Conservation (phyloP, 2,888 invertebrate species). For the Aquatica leii region DNA sequence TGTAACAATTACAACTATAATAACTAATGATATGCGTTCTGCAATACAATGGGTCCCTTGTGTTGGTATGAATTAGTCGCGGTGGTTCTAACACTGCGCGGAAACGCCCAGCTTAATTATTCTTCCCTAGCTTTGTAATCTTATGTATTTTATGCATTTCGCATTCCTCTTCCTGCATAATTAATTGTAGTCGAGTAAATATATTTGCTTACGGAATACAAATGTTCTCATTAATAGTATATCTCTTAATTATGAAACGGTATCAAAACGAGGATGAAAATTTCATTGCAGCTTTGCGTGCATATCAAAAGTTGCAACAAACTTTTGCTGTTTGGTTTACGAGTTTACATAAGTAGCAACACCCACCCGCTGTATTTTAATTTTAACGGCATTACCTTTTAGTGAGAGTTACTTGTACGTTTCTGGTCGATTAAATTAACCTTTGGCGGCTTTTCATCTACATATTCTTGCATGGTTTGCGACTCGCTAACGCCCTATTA, state of each 20-base stretch:
- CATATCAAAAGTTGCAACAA: neutral
- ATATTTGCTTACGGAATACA: conserved; percentile 49
- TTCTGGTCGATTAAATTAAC: conserved; percentile 25
- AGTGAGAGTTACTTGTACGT: too few relatives aligned
- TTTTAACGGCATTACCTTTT: conserved; percentile 15
- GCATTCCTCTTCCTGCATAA: conserved; percentile 46
- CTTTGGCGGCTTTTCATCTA: conserved; percentile 27
- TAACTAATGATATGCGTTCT: conserved; percentile 27
- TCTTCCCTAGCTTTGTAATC: conserved; percentile 45
- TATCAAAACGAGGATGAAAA: neutral
- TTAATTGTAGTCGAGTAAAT: conserved; percentile 46
- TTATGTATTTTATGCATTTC: conserved; percentile 50
- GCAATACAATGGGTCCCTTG: conserved; percentile 28
- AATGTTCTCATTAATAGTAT: conserved; percentile 50
- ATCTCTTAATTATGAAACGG: conserved; percentile 44
- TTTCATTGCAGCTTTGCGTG: conserved; percentile 18
- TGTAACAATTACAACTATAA: conserved; percentile 28
- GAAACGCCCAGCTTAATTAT: conserved; percentile 40
- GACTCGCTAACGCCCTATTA: conserved; percentile 24
- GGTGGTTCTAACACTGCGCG: conserved; percentile 23
- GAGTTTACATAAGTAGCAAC: conserved; percentile 10
- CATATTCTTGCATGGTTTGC: conserved; percentile 28
- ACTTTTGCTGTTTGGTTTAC: neutral
- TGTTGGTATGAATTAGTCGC: conserved; percentile 30
- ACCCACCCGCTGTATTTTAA: conserved; percentile 19